Conservation (phyloP, 2,113 vertebrate species). For the Guaruba guarouba region DNA sequence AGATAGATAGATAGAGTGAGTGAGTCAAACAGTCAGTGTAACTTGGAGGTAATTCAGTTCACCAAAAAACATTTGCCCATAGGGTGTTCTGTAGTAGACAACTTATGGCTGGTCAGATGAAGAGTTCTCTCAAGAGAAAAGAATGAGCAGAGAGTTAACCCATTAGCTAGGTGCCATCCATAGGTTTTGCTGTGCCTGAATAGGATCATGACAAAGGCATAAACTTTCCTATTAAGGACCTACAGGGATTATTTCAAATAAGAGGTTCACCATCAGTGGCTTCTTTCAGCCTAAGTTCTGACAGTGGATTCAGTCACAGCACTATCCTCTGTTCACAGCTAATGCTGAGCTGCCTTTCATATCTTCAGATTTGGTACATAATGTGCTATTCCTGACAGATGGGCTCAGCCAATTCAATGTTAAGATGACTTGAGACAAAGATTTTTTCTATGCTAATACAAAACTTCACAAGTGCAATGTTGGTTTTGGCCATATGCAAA, state of each 20-base stretch:
- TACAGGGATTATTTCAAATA: not conserved
- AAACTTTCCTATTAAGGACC: not conserved
- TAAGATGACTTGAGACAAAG: not conserved
- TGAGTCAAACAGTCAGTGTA: not conserved
- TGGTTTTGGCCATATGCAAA: not conserved
- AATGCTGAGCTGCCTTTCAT: not conserved
- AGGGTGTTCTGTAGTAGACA: not conserved
- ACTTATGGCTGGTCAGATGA: not conserved
- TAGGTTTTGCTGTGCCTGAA: not conserved
- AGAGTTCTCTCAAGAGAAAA: not conserved
- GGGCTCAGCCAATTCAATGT: not conserved
- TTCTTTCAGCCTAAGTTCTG: not conserved
- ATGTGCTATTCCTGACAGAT: accelerated
- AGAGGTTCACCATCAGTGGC: accelerated
- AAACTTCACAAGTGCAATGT: not conserved
- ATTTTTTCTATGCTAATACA: not conserved
- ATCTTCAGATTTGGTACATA: not conserved
- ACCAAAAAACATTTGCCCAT: not conserved
- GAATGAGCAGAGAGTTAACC: not conserved
- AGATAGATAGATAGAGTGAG: not conserved
- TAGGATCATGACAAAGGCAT: not conserved
- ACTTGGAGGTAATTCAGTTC: not conserved
- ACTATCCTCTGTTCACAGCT: not conserved
- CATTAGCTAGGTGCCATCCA: not conserved
- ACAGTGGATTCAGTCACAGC: not conserved